Conservation (phyloP, 2,888 invertebrate genomes). For the Synanthedon vespiformis region DNA sequence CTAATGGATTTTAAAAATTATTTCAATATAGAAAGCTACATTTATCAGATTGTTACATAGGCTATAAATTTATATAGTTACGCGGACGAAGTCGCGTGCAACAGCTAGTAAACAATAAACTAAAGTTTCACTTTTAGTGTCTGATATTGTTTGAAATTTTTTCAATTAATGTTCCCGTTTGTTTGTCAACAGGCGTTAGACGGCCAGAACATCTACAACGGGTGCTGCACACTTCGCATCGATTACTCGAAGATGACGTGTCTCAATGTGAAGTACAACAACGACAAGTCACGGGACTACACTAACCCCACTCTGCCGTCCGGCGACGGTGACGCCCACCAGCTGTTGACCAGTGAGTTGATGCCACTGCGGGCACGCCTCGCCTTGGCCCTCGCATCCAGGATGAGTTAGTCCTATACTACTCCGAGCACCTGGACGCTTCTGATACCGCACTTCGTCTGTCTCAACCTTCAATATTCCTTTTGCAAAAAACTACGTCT, state of each 20-base stretch:
- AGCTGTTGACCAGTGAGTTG: constrained; percentile 77
- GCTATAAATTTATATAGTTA: no score
- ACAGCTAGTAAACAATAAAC: no score
- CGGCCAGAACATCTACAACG: constrained; percentile 99
- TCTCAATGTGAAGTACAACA: constrained; percentile 99
- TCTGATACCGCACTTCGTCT: constrained; percentile 9
- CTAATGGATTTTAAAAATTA: no score
- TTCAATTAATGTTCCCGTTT: not conserved
- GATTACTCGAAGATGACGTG: constrained; percentile 99
- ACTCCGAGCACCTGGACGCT: constrained; percentile 55
- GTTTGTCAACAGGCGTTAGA: constrained; percentile 82
- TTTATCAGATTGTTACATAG: no score
- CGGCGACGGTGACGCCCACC: constrained; percentile 81
- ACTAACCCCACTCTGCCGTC: constrained; percentile 98
- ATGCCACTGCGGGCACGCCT: constrained; percentile 64
- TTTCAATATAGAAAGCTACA: no score
- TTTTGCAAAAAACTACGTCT: no score
- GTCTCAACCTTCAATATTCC: not conserved
- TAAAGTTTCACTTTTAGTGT: not conserved
- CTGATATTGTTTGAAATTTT: not conserved
- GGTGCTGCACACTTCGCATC: constrained; percentile 98
- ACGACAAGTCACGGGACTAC: constrained; percentile 99
- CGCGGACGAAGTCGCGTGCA: no score
- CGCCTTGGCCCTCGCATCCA: constrained; percentile 65
- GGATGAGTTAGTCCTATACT: constrained; percentile 74